These are phyloP conservation scores for Trichechus manatus DNA, from an alignment of 2,113 vertebrate genomes.

Conservation along the genomic window DNA sequence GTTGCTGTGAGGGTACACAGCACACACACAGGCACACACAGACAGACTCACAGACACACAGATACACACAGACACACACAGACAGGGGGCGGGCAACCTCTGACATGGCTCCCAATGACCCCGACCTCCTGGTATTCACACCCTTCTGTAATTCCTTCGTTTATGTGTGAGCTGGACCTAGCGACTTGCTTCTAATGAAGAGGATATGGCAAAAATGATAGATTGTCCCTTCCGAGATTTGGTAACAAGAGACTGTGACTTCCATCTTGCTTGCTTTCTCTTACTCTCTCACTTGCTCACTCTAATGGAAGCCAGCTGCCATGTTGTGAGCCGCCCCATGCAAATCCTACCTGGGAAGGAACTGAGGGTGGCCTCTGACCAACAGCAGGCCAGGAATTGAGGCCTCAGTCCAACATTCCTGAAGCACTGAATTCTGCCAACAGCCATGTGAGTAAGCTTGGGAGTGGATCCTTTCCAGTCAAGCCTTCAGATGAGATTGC, in stretches of 20 bases:
- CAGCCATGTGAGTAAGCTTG: neutral
- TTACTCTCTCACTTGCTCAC: neutral
- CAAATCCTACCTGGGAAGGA: neutral
- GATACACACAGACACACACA: too few species aligned
- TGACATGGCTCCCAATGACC: neutral
- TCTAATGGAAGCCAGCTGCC: neutral
- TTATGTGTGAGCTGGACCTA: neutral
- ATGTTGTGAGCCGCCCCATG: neutral
- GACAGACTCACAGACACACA: too few species aligned
- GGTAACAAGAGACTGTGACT: neutral
- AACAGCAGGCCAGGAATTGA: neutral
- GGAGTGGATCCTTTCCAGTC: neutral
- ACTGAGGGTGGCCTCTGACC: neutral
- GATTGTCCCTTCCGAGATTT: neutral
- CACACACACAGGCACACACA: too few species aligned
- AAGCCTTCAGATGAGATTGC: neutral
- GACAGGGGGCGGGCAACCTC: neutral
- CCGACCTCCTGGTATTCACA: neutral
- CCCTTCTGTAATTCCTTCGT: neutral
- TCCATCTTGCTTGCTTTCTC: neutral
- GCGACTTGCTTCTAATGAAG: neutral
- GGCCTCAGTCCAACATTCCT: neutral
- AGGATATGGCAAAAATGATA: neutral
- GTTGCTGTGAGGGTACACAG: neutral
- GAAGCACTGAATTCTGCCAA: neutral